A percentile compares a stretch with the other conserved stretches of the same genome.
These are phyloP conservation scores for Castor canadensis DNA, from an alignment of 2,113 vertebrate species.

Conservation along the genomic window DNA sequence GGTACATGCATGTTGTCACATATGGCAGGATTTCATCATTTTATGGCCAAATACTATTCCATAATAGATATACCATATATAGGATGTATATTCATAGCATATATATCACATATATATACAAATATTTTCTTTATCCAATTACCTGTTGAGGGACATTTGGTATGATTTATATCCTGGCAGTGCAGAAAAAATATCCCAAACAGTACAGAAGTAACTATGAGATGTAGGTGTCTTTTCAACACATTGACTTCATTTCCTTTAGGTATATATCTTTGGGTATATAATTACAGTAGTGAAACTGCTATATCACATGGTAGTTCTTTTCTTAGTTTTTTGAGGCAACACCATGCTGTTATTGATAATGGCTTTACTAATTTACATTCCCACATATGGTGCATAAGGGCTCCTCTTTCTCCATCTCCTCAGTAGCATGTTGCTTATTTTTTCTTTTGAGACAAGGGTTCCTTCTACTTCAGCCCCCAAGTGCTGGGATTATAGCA, in stretches of 20 bases:
- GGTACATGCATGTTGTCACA: not conserved
- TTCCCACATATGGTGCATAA: not conserved
- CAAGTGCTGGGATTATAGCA: too few species aligned
- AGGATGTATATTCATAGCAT: too few species aligned
- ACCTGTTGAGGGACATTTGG: not conserved
- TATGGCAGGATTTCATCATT: not conserved
- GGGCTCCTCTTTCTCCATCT: not conserved
- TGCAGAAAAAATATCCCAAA: too few species aligned
- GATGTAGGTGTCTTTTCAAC: too few species aligned
- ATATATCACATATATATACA: too few species aligned
- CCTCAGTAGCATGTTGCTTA: not conserved
- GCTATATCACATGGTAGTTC: not conserved
- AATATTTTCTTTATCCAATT: not conserved
- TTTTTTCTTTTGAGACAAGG: too few species aligned
- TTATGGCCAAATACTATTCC: not conserved
- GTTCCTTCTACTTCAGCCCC: too few species aligned
- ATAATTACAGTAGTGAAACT: too few species aligned
- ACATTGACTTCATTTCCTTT: not conserved
- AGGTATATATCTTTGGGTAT: too few species aligned
- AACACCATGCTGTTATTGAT: too few species aligned
- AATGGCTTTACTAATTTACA: not conserved
- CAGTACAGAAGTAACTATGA: not conserved
- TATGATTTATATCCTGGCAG: not conserved
- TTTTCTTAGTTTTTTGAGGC: not conserved
- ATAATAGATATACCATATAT: too few species aligned